A percentile compares a stretch with the other conserved stretches of the same genome.
Evolutionary conservation across 1,140 invertebrate genomes (phyloP).

Genomic region (Bombus waltoni): DNA sequence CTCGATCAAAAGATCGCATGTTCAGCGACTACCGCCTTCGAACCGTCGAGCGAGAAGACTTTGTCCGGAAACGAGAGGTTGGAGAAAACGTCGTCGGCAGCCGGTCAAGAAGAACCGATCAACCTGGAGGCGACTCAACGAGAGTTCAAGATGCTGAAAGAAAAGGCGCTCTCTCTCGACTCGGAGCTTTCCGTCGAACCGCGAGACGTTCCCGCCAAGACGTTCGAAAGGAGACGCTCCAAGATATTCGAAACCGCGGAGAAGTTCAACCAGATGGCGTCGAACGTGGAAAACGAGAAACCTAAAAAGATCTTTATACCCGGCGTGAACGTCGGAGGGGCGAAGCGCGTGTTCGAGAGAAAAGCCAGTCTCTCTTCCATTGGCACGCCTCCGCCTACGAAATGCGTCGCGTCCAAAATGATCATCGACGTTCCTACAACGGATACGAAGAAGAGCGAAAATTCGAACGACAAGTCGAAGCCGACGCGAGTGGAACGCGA

Average conservation of each 20-base stretch:
- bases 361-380: constrained; percentile 86
- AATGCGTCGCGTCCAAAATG: constrained; percentile 69
- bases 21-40: neutral
- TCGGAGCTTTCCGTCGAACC: neutral
- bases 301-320: constrained; percentile 91
- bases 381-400: constrained; percentile 70
- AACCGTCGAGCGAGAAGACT: neutral
- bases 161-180: constrained; percentile 72
- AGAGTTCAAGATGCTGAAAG: constrained; percentile 72
- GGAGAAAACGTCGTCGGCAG: neutral
- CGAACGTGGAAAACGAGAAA: constrained; percentile 83
- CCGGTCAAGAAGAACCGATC: constrained; percentile 6
- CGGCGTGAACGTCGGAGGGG: constrained; percentile 91
- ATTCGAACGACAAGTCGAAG: constrained; percentile 53
- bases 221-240: constrained; percentile 84
- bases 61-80: neutral
- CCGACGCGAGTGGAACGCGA: constrained; percentile 48
- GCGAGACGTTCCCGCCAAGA: constrained; percentile 73
- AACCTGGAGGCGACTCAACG: constrained; percentile 51
- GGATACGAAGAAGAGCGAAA: constrained; percentile 40
- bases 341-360: constrained; percentile 92
- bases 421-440: constrained; percentile 74
- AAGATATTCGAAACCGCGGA: constrained; percentile 89
- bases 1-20: neutral
- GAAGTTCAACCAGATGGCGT: constrained; percentile 86